These are phyloP conservation scores for Agrilus cyanescens DNA, from an alignment of 2,888 invertebrate genomes.

Conservation along the genomic window DNA sequence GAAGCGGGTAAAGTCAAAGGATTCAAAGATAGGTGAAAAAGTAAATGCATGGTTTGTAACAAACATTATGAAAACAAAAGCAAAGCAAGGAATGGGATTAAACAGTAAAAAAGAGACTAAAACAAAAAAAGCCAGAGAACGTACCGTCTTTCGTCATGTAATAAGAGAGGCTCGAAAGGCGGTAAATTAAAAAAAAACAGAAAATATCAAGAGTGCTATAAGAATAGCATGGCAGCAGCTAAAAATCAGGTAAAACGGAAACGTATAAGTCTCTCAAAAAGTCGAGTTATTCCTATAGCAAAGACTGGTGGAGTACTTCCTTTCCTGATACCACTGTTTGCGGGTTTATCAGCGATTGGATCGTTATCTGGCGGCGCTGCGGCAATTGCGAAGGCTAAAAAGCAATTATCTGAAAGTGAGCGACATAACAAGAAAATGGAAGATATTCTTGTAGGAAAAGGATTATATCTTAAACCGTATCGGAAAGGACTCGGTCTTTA, in stretches of 20 bases:
- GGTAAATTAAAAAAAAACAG: background rate
- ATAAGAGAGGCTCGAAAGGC: background rate
- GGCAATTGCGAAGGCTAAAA: slow-evolving; percentile 26
- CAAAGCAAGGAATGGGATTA: slow-evolving; percentile 21
- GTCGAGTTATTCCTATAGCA: slow-evolving; percentile 21
- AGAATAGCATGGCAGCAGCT: slow-evolving; percentile 3
- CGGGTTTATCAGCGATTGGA: slow-evolving; percentile 26
- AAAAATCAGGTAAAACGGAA: slow-evolving; percentile 4
- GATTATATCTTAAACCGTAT: slow-evolving; percentile 15
- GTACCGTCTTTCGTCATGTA: background rate
- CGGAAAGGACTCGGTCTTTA: slow-evolving; percentile 14
- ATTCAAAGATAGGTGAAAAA: slow-evolving; percentile 24
- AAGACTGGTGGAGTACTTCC: slow-evolving; percentile 26
- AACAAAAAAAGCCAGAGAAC: slow-evolving; percentile 12
- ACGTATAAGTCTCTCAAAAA: too few species aligned
- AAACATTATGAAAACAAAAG: slow-evolving; percentile 25
- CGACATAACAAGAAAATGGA: slow-evolving; percentile 30
- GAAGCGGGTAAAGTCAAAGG: slow-evolving; percentile 20
- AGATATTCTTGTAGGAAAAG: slow-evolving; percentile 19
- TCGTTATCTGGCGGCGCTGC: slow-evolving; percentile 27
- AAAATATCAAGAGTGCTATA: too few species aligned
- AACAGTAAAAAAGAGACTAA: slow-evolving; percentile 2
- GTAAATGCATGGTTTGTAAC: slow-evolving; percentile 21
- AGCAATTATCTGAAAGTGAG: slow-evolving; percentile 22
- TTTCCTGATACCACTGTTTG: slow-evolving; percentile 26